Base-by-base conservation (phyloP, 2,797 vertebrate genomes). In the Garrulus glandarius region DNA sequence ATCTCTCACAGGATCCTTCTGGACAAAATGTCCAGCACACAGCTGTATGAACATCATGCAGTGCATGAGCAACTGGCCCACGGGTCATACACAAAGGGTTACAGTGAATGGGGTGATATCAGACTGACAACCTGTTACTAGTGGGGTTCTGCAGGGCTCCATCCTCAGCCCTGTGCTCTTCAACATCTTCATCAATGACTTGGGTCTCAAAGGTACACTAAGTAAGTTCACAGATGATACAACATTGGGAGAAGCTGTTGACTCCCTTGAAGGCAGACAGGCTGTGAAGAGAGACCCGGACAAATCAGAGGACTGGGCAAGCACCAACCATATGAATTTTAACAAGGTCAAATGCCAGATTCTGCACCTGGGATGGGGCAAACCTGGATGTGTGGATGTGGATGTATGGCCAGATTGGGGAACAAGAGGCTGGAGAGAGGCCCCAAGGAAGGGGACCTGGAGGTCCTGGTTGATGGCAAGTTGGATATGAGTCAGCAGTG, bases 391-490 rank as follows among this genome's bases (percentile, higher is more conserved):
- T 23, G 10, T 2, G 6, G 17, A 41, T 16, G 41, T 23, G 19
- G 27, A 24, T n/a, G 18, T 23, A 10, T 2, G 6, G 15, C 15
- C 32, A 30, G 27, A 1, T 6, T 75, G 32, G 32, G 26, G 30
- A 72, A 36, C 6, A 11, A 55, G 26, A 36, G 0, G 1, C 30
- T 47, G 53, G 13, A 68, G 13, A 67, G 9, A 10, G n/a, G 44
- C 11, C 8, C 29, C 0, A 0, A 2, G 4, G 18, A 82, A 81
- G 43, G 18, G 9, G 18, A 27, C 5, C 5, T 29, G 41, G 3
- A 12, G 9, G 2, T 68, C 15, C 26, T 43, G 23, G 9, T 18
- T 0, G 0, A 36, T 1, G 6, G 30, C 0, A 43, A 43, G 14
- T 10, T 6, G 26, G 23, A 12, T 39, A 39, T 4, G 8, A 55